phyloP scores from a whole-genome alignment of 2,797 vertebrate species.

The Nasua narica region DNA sequence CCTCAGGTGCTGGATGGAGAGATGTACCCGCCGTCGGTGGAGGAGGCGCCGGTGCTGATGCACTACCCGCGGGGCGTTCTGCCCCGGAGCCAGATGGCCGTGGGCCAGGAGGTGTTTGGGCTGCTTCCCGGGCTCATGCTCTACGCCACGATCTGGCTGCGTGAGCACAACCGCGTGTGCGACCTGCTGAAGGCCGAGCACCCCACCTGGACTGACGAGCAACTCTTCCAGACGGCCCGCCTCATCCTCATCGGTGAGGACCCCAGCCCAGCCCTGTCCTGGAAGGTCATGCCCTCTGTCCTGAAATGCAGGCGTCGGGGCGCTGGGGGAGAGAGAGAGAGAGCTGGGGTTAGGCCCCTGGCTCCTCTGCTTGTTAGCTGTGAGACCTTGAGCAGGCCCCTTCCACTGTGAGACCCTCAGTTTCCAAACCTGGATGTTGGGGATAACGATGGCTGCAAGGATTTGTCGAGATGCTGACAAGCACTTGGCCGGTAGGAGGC shows the following conservation, averaged over 20 bases:
- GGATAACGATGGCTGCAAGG: neutral
- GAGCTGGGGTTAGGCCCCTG: neutral
- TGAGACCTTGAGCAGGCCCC: neutral
- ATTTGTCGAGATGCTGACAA: neutral
- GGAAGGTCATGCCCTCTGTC: neutral
- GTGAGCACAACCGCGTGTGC: constrained; percentile 95
- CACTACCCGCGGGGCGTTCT: constrained; percentile 85
- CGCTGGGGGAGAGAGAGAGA: neutral
- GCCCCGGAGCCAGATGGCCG: constrained; percentile 83
- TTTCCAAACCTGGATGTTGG: neutral
- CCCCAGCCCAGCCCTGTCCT: neutral
- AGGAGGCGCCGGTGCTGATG: constrained; percentile 88
- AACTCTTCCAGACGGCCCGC: constrained; percentile 95
- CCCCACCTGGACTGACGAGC: constrained; percentile 94
- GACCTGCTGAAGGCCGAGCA: constrained; percentile 92
- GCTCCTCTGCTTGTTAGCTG: neutral
- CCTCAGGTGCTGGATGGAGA: constrained; percentile 89
- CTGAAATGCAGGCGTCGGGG: neutral
- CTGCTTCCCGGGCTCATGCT: constrained; percentile 92
- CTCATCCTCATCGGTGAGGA: constrained; percentile 94
- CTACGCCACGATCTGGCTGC: constrained; percentile 93
- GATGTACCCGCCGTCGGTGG: constrained; percentile 89
- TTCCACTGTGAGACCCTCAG: neutral
- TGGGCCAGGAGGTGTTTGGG: constrained; percentile 94
- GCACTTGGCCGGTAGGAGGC: neutral